Evolutionary conservation across 2,888 invertebrate species (phyloP), one percentile per base, ranked within the genome.

Genomic region (Sepiola atlantica): DNA sequence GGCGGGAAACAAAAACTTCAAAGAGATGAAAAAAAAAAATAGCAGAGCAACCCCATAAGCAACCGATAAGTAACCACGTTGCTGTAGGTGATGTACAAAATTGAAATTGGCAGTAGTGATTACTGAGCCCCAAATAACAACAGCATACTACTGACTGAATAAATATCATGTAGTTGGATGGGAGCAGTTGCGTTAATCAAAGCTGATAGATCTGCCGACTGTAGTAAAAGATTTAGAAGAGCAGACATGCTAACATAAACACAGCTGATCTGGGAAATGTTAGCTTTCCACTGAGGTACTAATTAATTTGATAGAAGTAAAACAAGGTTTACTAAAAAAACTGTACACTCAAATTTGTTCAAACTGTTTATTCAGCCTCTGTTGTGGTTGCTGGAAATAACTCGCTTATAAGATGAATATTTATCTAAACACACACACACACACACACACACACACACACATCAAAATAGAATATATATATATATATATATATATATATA

Each of bases 171-270:
- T 77, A 77, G 16, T 77, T 32, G 14, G 14, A 77, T 77, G 32
- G 77, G n/a, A 77, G 77, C 77, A 77, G n/a, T 32, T 77, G 77
- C n/a, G 77, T 77, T 77, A 77, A 77, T 77, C 77, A n/a, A 77
- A 77, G n/a, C 20, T 77, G 77, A 77, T 77, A 77, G 77, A 77
- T 77, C 77, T 77, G 45, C n/a, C 4, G 77, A 77, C 14, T 77
- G n/a, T n/a, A n/a, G 16, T 77, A 20, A 77, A 32, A 77, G n/a
- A 77, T n/a, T 77, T n/a, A 77, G 32, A 77, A 77, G 77, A 77
- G 77, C n/a, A 77, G 77, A n/a, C 77, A 77, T 77, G 77, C 32
- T 77, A 77, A 77, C 77, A 77, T n/a, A 77, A 77, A 77, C 77
- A 77, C 77, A 77, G 77, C 77, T 77, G 77, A 77, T 77, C 14